phyloP scores from a whole-genome alignment of 2,113 vertebrate species.

The Eulemur macaco region DNA sequence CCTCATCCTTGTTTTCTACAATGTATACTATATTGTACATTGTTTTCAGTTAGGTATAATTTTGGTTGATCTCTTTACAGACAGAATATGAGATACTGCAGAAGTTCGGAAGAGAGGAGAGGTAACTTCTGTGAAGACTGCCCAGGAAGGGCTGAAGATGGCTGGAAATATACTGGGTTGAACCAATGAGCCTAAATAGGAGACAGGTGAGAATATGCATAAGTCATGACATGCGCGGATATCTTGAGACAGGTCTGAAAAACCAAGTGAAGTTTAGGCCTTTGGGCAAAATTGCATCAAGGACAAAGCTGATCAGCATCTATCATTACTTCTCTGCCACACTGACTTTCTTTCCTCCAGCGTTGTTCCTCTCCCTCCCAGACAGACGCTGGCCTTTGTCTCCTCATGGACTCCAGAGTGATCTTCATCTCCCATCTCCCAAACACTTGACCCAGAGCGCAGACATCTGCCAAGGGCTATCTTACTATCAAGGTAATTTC shows the following conservation, averaged over 20 bases:
- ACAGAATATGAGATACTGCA: neutral
- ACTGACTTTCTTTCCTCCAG: neutral
- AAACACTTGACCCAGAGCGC: neutral
- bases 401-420: neutral
- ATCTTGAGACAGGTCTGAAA: neutral
- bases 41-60: neutral
- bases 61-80: neutral
- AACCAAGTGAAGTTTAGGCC: neutral
- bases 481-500: neutral
- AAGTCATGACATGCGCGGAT: no score
- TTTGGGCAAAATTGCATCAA: neutral
- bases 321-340: neutral
- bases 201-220: neutral
- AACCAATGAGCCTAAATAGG: neutral
- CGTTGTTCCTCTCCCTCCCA: neutral
- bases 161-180: neutral
- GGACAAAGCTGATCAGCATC: neutral
- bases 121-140: no score
- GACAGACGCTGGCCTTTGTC: accelerated
- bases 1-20: neutral
- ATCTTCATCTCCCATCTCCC: neutral
- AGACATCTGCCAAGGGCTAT: neutral
- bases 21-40: no score
- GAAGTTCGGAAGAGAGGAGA: neutral
- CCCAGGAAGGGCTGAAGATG: neutral